Conservation (phyloP, 2,797 vertebrate genomes). For the Pipistrellus pipistrellus region DNA sequence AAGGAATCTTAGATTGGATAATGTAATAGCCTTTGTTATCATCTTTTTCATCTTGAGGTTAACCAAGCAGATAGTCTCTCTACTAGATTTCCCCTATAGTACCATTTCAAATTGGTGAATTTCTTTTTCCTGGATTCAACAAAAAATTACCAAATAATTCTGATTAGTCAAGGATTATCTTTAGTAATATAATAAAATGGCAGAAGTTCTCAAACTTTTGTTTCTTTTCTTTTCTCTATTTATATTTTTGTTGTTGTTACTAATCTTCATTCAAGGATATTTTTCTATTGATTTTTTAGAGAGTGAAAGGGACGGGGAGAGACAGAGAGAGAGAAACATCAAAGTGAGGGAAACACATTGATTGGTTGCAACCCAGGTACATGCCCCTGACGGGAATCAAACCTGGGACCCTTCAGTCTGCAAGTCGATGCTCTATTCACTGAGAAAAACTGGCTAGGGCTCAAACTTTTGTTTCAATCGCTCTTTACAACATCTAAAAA, state of each 20-base stretch:
- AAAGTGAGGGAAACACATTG: no score
- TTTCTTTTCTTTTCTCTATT: no score
- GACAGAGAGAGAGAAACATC: no score
- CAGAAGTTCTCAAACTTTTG: neutral
- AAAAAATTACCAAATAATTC: neutral
- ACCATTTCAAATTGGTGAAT: neutral
- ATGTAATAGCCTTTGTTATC: neutral
- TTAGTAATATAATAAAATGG: neutral
- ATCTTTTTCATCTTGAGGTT: neutral
- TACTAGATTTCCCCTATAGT: neutral
- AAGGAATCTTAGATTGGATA: slow-evolving; percentile 9
- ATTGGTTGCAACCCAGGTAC: no score
- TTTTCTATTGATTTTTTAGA: no score
- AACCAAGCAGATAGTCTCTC: neutral
- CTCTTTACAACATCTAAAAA: neutral
- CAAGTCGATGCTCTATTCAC: no score
- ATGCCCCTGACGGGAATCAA: no score
- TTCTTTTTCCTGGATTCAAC: neutral
- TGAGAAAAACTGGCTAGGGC: no score
- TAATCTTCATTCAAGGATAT: no score
- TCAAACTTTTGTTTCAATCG: neutral
- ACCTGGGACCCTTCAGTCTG: no score
- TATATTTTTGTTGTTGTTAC: no score
- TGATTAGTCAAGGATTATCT: neutral
- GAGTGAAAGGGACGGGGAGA: no score